Evolutionary conservation across 2,888 invertebrate genomes (phyloP), one percentile per base, ranked within the genome.

Genomic region (Polydrusus cervinus): DNA sequence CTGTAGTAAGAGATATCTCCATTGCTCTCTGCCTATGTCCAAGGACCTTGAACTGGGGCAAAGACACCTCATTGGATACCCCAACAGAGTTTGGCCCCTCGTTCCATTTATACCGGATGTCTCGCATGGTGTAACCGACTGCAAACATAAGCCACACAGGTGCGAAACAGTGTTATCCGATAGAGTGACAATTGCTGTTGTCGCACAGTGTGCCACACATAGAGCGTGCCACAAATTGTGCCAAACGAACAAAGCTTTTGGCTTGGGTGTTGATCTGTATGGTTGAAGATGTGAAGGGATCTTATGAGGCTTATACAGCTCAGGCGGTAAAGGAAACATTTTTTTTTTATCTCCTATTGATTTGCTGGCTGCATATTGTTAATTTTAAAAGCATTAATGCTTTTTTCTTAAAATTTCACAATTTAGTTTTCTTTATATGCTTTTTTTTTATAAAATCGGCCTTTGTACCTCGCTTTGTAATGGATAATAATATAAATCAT

Each of bases 61-160:
- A 93, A 87, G 96, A 96, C 89, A 97, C 96, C 90, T 97, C 96
- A 90, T 94, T 94, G 90, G 96, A 96, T 87, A 97, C 96, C 89
- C 96, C 96, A 89, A 97, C 96, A 88, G 97, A 96, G 91, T 95
- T 94, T 87, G 95, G 94, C 86, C 96, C 96, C 90, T 96, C 95
- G 91, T 96, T 95, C 97, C 97, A 97, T 89, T 95, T 95, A 93
- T 97, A 97, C 88, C 96, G 93, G 92, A 97, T 97, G 93, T 97
- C 97, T 91, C 95, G 92, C 96, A 96, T 97, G 90, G 97, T 97
- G 93, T 97, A 97, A 92, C 97, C 97, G 94, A 97, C 97, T 97
- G 93, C 89, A 78, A 78, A 85, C 85, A 87, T 86, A 87, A 87
- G 87, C 87, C 85, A 87, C 76, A 76, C 67, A 71, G 72, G 80